Percentiles rank a stretch among this genome's conserved stretches.
phyloP scores from a whole-genome alignment of 2,113 vertebrate genomes.

The Epinephelus fuscoguttatus region DNA sequence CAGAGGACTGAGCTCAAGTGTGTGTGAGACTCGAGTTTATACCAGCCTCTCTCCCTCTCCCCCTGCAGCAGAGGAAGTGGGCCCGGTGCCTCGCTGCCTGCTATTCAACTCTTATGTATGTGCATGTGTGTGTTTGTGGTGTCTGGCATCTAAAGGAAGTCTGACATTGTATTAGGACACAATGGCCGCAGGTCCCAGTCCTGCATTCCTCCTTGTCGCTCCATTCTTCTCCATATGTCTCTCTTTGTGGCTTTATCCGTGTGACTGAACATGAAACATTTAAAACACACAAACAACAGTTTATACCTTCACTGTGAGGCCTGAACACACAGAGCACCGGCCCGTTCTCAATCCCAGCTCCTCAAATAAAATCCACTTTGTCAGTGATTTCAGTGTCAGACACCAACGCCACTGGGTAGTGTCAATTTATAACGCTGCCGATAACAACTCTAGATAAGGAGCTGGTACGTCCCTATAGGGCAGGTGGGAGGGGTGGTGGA shows the following conservation, averaged over 20 bases:
- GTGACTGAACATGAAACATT: no score
- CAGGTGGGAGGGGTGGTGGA: no score
- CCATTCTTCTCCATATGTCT: slow-evolving; percentile 41
- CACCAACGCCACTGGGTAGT: no score
- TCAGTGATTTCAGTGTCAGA: no score
- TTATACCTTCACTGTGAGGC: no score
- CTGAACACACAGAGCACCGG: no score
- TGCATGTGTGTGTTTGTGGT: slow-evolving; percentile 77
- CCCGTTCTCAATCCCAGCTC: no score
- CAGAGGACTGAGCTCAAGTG: slow-evolving; percentile 43
- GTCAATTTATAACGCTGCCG: no score
- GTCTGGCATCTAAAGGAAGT: slow-evolving; percentile 89
- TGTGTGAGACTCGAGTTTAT: slow-evolving; percentile 48
- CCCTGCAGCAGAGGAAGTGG: slow-evolving; percentile 72
- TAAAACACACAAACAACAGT: no score
- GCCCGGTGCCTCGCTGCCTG: slow-evolving; percentile 71
- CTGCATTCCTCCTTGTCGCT: slow-evolving; percentile 55
- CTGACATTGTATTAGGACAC: slow-evolving; percentile 95
- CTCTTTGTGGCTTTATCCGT: neutral
- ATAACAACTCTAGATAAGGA: no score
- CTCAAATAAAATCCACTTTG: no score
- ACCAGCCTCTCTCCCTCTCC: slow-evolving; percentile 28
- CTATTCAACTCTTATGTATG: slow-evolving; percentile 60
- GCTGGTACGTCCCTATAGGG: no score
- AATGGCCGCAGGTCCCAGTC: slow-evolving; percentile 82